phyloP scores from a whole-genome alignment of 2,888 invertebrate species.

The Ctenicera cuprea region DNA sequence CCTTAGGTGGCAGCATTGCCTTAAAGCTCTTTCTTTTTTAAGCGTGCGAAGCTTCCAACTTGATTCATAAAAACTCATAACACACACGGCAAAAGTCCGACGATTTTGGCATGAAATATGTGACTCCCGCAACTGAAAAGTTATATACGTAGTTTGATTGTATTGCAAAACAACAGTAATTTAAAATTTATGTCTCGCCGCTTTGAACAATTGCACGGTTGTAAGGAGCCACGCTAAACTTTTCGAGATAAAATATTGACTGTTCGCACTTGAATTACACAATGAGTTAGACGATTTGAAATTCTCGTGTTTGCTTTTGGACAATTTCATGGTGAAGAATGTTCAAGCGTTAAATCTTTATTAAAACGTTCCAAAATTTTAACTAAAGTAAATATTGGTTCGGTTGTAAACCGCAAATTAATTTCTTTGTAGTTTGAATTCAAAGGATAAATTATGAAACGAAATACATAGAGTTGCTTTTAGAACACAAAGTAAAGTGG shows the following conservation, averaged over 20 bases:
- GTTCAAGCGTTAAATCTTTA: slow-evolving; percentile 31
- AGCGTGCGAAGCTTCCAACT: slow-evolving; percentile 8
- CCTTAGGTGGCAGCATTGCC: slow-evolving; percentile 33
- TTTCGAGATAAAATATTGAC: slow-evolving; percentile 10
- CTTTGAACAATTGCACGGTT: slow-evolving; percentile 4
- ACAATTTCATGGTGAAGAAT: slow-evolving; percentile 21
- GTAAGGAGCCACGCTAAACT: slow-evolving; percentile 4
- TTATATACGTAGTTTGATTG: slow-evolving; percentile 15
- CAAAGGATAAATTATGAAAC: too few species aligned
- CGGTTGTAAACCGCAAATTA: not conserved
- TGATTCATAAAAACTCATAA: slow-evolving; percentile 11
- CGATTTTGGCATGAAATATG: slow-evolving; percentile 25
- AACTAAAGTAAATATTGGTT: slow-evolving; percentile 39
- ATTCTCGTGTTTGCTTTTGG: slow-evolving; percentile 12
- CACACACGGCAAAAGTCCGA: slow-evolving; percentile 1
- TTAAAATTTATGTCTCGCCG: not conserved
- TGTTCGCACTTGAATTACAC: slow-evolving; percentile 8
- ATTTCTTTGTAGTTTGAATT: not conserved
- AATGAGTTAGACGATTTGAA: slow-evolving; percentile 3
- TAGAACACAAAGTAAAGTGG: too few species aligned
- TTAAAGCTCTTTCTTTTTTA: slow-evolving; percentile 38
- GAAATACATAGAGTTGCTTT: too few species aligned
- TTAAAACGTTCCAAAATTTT: slow-evolving; percentile 27
- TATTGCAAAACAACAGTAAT: not conserved
- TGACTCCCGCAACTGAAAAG: slow-evolving; percentile 8